These are phyloP conservation scores for Patella ulyssiponensis DNA, from an alignment of 2,888 invertebrate species.

Conservation along the genomic window DNA sequence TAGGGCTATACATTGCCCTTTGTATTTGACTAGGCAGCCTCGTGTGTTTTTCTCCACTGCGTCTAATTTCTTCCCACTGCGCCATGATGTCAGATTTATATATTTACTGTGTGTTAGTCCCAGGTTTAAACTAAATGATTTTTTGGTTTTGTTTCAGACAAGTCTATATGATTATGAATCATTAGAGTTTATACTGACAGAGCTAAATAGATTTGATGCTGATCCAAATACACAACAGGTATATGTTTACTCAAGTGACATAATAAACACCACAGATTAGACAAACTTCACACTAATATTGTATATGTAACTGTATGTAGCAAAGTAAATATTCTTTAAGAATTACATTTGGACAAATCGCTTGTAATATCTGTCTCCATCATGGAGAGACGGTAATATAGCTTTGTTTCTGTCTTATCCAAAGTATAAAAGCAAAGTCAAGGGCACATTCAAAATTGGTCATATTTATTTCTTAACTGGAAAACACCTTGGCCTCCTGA, in stretches of 20 bases:
- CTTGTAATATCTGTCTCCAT: no score
- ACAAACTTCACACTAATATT: no score
- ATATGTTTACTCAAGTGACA: not conserved
- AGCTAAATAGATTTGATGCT: slow-evolving; percentile 42
- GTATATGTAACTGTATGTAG: no score
- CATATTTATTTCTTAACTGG: no score
- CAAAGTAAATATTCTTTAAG: no score
- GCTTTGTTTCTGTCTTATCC: not conserved
- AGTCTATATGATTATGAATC: slow-evolving; percentile 65
- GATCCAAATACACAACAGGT: slow-evolving; percentile 43
- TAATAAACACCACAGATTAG: no score
- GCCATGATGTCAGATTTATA: not conserved
- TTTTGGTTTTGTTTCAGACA: slow-evolving; percentile 40
- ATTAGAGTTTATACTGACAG: slow-evolving; percentile 55
- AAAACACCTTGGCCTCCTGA: no score
- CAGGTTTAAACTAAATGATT: not conserved
- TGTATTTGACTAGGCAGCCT: not conserved
- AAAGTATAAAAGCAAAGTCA: not conserved
- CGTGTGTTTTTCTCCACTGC: no score
- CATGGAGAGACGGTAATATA: no score
- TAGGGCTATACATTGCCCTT: not conserved
- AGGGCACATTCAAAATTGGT: no score
- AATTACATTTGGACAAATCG: no score
- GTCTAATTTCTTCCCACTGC: not conserved
- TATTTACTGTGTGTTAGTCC: no score